Evolutionary conservation across 2,888 invertebrate genomes (phyloP).

Genomic region (Phengaris alcon): DNA sequence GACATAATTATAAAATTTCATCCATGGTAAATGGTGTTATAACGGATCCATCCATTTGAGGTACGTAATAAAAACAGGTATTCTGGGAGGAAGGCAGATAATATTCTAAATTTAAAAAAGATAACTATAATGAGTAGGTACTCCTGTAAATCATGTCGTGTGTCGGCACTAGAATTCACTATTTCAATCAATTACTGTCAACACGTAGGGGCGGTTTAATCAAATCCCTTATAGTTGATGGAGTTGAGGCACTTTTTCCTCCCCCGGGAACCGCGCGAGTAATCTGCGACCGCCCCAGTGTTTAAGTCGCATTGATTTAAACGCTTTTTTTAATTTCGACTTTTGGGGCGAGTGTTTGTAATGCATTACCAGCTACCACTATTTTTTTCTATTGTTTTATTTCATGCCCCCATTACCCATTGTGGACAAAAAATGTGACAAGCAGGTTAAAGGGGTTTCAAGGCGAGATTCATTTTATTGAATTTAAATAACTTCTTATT

Average conservation of each 20-base stretch:
- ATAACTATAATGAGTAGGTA: not conserved
- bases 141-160: slow-evolving; percentile 15
- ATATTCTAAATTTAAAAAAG: not conserved
- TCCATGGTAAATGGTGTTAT: no score
- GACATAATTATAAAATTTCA: no score
- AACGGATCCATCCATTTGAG: no score
- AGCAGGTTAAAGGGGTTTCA: not conserved
- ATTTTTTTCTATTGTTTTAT: not conserved
- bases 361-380: not conserved
- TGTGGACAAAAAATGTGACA: not conserved
- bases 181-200: slow-evolving; percentile 76
- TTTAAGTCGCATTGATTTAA: slow-evolving; percentile 69
- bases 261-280: slow-evolving; percentile 55
- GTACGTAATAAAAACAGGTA: no score
- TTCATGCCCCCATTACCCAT: not conserved
- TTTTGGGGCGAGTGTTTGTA: slow-evolving; percentile 29
- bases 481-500: no score
- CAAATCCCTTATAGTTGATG: slow-evolving; percentile 69
- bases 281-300: slow-evolving; percentile 69
- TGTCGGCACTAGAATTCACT: slow-evolving; percentile 34
- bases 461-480: not conserved
- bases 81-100: no score
- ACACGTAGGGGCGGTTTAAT: slow-evolving; percentile 73
- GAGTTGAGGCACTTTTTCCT: slow-evolving; percentile 65
- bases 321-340: slow-evolving; percentile 63